phyloP scores from a whole-genome alignment of 2,113 vertebrate species.

The Pachycephala philippinensis region DNA sequence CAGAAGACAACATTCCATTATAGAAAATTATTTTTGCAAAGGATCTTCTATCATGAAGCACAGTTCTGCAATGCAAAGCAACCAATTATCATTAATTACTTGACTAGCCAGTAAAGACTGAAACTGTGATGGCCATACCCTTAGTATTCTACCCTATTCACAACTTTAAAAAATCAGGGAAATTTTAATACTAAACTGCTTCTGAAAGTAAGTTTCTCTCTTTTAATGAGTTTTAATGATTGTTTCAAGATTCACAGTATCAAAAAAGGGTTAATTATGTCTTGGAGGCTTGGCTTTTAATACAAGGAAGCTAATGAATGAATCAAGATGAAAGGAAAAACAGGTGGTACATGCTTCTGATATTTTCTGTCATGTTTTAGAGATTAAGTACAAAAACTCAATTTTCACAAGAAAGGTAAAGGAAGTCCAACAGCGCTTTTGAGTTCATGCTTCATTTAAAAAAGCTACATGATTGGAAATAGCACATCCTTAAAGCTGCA shows the following conservation, averaged over 20 bases:
- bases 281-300: constrained; percentile 17
- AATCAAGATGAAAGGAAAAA: constrained; percentile 30
- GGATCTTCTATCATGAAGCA: background rate
- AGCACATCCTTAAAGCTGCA: background rate
- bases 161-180: background rate
- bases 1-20: background rate
- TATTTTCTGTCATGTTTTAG: constrained; percentile 13
- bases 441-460: background rate
- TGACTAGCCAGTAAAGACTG: background rate
- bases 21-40: constrained; percentile 9
- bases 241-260: background rate
- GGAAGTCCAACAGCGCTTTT: background rate
- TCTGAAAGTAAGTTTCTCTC: constrained; percentile 19
- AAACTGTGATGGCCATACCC: background rate
- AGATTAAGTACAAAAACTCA: constrained; percentile 28
- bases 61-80: background rate
- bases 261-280: constrained; percentile 39
- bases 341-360: constrained; percentile 24
- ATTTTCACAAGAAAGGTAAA: constrained; percentile 28
- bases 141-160: background rate
- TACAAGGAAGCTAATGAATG: background rate
- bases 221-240: constrained; percentile 34
- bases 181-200: background rate
- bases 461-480: background rate
- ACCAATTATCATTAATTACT: constrained; percentile 40